phyloP scores from a whole-genome alignment of 2,797 vertebrate species.

The Serranus cabrilla region DNA sequence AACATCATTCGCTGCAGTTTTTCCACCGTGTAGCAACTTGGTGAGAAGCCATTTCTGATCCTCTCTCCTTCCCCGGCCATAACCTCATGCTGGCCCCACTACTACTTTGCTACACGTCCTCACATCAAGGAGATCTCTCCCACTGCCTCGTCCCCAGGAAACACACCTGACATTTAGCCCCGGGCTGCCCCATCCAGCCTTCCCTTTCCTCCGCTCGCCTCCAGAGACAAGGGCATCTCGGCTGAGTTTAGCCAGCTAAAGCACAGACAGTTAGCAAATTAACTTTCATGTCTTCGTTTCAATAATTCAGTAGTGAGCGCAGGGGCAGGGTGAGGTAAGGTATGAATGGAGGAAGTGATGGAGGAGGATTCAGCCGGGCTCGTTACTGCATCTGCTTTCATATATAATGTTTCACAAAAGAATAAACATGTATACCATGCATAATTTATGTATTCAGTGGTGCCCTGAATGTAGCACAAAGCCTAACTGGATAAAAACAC shows the following conservation, averaged over 20 bases:
- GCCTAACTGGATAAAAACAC: conserved; percentile 28
- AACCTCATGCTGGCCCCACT: conserved; percentile 33
- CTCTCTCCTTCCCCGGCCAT: not conserved
- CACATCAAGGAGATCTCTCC: conserved; percentile 77
- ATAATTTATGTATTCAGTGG: conserved; percentile 40
- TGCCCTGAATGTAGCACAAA: conserved; percentile 20
- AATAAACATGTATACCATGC: conserved; percentile 47
- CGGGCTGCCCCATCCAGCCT: conserved; percentile 73
- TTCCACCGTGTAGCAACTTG: not conserved
- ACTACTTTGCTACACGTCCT: conserved; percentile 65
- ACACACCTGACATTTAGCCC: conserved; percentile 85
- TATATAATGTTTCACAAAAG: conserved; percentile 32
- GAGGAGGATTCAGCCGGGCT: conserved; percentile 46
- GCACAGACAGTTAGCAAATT: conserved; percentile 86
- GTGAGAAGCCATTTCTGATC: conserved; percentile 27
- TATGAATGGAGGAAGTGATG: conserved; percentile 61
- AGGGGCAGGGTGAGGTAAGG: conserved; percentile 63
- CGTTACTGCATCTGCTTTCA: conserved; percentile 40
- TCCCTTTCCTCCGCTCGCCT: conserved; percentile 57
- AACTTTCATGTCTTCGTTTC: conserved; percentile 85
- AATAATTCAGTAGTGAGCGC: conserved; percentile 82
- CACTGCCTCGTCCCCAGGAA: conserved; percentile 66
- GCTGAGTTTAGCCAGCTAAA: conserved; percentile 84
- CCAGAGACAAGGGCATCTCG: conserved; percentile 80
- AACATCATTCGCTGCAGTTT: conserved; percentile 26